A percentile compares a stretch with the other conserved stretches of the same genome.
phyloP scores from a whole-genome alignment of 2,888 invertebrate genomes.

The Crocallis elinguaria region DNA sequence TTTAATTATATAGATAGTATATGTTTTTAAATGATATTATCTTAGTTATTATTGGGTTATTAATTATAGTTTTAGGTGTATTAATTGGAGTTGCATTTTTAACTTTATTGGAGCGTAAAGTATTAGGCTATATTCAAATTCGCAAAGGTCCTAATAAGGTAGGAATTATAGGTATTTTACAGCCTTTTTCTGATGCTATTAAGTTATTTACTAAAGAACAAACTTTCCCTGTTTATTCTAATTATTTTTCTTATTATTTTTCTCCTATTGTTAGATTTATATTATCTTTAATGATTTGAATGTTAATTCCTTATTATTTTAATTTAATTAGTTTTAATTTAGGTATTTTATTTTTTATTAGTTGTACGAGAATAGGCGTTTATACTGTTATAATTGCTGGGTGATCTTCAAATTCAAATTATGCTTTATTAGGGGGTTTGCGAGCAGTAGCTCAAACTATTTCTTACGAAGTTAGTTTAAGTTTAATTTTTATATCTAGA shows the following conservation, averaged over 20 bases:
- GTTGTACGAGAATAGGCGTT: conserved; percentile 86
- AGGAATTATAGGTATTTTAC: conserved; percentile 86
- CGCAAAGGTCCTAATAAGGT: no score
- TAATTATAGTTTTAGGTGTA: conserved; percentile 85
- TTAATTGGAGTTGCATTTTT: conserved; percentile 88
- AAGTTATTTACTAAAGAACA: conserved; percentile 89
- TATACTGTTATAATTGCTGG: conserved; percentile 87
- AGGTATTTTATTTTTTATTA: conserved; percentile 87
- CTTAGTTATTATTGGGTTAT: conserved; percentile 65
- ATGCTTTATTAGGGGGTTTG: conserved; percentile 88
- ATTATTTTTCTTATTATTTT: conserved; percentile 86
- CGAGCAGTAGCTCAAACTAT: conserved; percentile 89
- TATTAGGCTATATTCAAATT: no score
- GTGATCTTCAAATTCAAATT: conserved; percentile 90
- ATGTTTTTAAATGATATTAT: conserved; percentile 75
- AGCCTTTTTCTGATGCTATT: conserved; percentile 90
- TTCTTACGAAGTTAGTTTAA: conserved; percentile 90
- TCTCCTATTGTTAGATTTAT: conserved; percentile 85
- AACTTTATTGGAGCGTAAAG: no score
- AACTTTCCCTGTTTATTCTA: conserved; percentile 83
- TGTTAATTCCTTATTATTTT: conserved; percentile 84
- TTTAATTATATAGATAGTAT: conserved; percentile 82
- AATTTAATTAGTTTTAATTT: conserved; percentile 84
- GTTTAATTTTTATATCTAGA: conserved; percentile 86
- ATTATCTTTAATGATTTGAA: conserved; percentile 85